Evolutionary conservation across 2,797 vertebrate species (phyloP).

Genomic region (Glossophaga mutica): DNA sequence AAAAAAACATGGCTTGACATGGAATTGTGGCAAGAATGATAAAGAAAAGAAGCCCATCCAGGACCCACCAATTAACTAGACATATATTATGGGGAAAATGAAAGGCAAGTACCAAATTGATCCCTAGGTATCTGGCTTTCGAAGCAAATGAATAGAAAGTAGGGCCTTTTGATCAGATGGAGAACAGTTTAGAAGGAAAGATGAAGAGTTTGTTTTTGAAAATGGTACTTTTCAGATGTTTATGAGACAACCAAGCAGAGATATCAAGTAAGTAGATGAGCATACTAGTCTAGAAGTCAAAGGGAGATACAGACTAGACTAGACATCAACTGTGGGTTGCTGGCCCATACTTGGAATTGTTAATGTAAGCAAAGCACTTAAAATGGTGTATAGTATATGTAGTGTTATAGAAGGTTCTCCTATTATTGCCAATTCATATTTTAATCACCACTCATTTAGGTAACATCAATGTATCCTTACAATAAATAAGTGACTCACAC

Average conservation of each 20-base stretch:
- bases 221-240: neutral
- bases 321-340: neutral
- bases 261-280: neutral
- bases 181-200: conserved; percentile 8
- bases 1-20: neutral
- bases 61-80: neutral
- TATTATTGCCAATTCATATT: neutral
- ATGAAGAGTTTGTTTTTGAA: neutral
- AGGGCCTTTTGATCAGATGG: neutral
- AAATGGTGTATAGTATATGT: neutral
- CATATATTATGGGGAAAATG: neutral
- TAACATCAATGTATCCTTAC: neutral
- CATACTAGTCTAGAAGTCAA: neutral
- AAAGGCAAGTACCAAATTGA: neutral
- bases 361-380: neutral
- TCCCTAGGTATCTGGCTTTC: neutral
- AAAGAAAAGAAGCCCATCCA: neutral
- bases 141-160: neutral
- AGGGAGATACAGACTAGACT: neutral
- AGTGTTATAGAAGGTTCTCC: neutral
- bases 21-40: neutral
- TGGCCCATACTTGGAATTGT: neutral
- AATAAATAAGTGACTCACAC: neutral
- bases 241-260: neutral
- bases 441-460: neutral